Evolutionary conservation across 2,113 vertebrate genomes (phyloP).

Genomic region (Petrocephalus zakoni): DNA sequence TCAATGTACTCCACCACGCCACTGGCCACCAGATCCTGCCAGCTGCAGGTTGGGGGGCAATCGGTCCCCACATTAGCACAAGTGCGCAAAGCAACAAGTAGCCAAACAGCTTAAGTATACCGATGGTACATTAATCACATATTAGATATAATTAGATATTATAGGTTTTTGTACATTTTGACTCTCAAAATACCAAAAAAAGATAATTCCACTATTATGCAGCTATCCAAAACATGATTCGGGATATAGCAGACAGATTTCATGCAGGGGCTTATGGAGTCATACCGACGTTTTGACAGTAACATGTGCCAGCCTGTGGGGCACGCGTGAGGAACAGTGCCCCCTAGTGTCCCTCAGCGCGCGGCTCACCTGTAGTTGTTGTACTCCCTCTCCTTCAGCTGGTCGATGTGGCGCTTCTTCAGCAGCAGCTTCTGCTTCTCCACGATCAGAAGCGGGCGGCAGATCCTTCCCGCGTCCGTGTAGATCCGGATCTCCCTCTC

Average conservation of each 20-base stretch:
- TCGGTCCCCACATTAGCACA: neutral
- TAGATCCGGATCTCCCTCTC: conserved; percentile 97
- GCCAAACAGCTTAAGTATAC: neutral
- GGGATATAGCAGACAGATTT: neutral
- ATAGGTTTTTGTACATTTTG: neutral
- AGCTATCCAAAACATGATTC: neutral
- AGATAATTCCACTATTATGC: neutral
- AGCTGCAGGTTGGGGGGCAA: conserved; percentile 59
- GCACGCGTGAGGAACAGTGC: neutral
- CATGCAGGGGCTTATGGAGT: neutral
- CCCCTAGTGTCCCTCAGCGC: neutral
- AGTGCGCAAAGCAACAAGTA: neutral
- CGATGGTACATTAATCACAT: too few relatives aligned
- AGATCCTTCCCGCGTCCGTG: conserved; percentile 92
- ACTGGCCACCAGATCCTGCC: conserved; percentile 96
- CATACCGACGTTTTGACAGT: neutral
- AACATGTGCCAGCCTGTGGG: neutral
- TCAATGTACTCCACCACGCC: conserved; percentile 98
- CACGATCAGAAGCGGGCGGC: conserved; percentile 88
- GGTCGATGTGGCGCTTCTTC: conserved; percentile 95
- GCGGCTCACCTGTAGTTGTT: conserved; percentile 91
- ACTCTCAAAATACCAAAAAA: neutral
- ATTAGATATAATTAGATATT: too few relatives aligned
- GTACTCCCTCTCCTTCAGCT: conserved; percentile 93
- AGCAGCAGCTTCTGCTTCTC: conserved; percentile 94